Percentiles rank a stretch among this genome's conserved stretches.
These are phyloP conservation scores for Orius laevigatus DNA, from an alignment of 1,140 invertebrate species.

Conservation along the genomic window DNA sequence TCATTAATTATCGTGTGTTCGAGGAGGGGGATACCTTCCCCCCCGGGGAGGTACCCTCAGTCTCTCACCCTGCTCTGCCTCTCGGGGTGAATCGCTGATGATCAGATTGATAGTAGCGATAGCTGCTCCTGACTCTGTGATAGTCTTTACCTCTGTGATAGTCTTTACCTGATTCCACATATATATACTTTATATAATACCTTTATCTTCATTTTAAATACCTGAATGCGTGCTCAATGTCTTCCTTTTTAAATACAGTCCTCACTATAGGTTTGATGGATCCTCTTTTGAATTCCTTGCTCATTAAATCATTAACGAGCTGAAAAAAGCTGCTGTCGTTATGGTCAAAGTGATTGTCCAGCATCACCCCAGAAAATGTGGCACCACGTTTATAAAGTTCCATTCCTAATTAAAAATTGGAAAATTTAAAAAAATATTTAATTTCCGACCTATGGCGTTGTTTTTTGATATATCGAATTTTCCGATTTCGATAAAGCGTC, in stretches of 20 bases:
- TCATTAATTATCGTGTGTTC: no score
- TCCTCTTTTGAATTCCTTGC: slow-evolving; percentile 45
- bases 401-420: slow-evolving; percentile 43
- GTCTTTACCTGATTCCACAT: no score
- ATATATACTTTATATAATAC: no score
- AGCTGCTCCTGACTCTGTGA: no score
- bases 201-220: no score
- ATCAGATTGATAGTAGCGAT: no score
- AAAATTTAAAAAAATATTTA: slow-evolving; percentile 86
- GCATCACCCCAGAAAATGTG: slow-evolving; percentile 73
- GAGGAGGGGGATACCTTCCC: no score
- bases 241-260: slow-evolving; percentile 38
- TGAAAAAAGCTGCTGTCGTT: no score
- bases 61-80: no score
- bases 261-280: slow-evolving; percentile 42
- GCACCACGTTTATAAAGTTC: slow-evolving; percentile 65
- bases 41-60: no score
- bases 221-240: slow-evolving; percentile 47
- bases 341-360: slow-evolving; percentile 34
- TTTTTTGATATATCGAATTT: slow-evolving; percentile 53
- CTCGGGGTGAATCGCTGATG: no score
- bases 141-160: no score
- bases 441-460: slow-evolving; percentile 56
- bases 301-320: slow-evolving; percentile 23
- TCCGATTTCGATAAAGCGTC: slow-evolving; percentile 54